Conservation (phyloP, 2,888 invertebrate species). For the Hermaeophaga mercurialis region DNA sequence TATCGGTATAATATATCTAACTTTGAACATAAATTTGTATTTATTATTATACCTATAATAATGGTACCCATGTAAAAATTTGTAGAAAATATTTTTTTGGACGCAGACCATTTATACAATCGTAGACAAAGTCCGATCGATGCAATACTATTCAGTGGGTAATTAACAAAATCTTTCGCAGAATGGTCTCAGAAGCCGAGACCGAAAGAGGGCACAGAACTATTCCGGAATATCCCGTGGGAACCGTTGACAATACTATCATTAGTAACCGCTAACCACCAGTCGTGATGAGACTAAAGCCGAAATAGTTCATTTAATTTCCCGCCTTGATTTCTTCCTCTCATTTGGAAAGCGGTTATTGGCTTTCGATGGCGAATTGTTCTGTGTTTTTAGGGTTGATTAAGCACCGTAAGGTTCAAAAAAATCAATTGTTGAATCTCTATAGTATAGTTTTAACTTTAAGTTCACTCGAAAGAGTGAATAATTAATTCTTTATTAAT, state of each 20-base stretch:
- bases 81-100: too few species aligned
- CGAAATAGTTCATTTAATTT: slow-evolving; percentile 36
- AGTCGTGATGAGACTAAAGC: slow-evolving; percentile 34
- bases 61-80: too few species aligned
- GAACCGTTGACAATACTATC: slow-evolving; percentile 41
- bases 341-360: slow-evolving; percentile 18
- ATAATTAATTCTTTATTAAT: too few species aligned
- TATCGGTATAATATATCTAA: too few species aligned
- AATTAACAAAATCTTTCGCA: slow-evolving; percentile 21
- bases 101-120: too few species aligned
- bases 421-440: too few species aligned
- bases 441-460: too few species aligned
- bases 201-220: slow-evolving; percentile 19
- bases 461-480: too few species aligned
- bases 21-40: too few species aligned
- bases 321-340: slow-evolving; percentile 24
- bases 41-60: too few species aligned
- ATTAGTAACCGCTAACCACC: slow-evolving; percentile 41
- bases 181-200: slow-evolving; percentile 14
- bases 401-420: too few species aligned
- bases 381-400: too few species aligned
- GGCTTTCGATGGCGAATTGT: not conserved
- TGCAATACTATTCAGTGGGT: slow-evolving; percentile 5
- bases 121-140: not conserved
- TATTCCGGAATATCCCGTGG: slow-evolving; percentile 26